Percentiles rank a stretch among this genome's conserved stretches.
Conservation (phyloP, 2,888 invertebrate genomes). For the Cephus rjabovi region DNA sequence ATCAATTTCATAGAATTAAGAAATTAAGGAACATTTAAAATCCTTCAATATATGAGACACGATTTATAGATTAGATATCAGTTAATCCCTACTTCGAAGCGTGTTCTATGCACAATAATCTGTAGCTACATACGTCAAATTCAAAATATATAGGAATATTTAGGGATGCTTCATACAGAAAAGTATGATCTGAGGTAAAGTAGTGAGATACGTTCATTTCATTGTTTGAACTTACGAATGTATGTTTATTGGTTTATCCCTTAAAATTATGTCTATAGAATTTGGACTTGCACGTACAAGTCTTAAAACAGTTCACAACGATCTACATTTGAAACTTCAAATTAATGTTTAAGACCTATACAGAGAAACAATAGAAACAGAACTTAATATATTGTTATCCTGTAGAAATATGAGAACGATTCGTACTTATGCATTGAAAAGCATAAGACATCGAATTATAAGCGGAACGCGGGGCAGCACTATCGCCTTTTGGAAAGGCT, state of each 20-base stretch:
- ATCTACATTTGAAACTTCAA: not conserved
- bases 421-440: not conserved
- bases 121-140: not conserved
- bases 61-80: not conserved
- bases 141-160: not conserved
- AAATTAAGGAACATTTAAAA: not conserved
- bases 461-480: conserved; percentile 31
- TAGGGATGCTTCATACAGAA: not conserved
- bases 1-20: not conserved
- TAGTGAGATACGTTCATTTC: not conserved
- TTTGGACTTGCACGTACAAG: not conserved
- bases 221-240: too few species aligned
- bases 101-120: not conserved
- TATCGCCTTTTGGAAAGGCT: conserved; percentile 22
- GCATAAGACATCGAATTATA: not conserved
- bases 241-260: not conserved
- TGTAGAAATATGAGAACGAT: not conserved
- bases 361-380: not conserved
- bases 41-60: not conserved
- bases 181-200: not conserved
- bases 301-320: not conserved
- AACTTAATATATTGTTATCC: not conserved
- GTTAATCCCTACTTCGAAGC: not conserved
- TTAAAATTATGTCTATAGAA: not conserved
- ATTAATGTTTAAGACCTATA: not conserved